Conservation (phyloP, 2,888 invertebrate species). For the Podabrus alpinus region DNA sequence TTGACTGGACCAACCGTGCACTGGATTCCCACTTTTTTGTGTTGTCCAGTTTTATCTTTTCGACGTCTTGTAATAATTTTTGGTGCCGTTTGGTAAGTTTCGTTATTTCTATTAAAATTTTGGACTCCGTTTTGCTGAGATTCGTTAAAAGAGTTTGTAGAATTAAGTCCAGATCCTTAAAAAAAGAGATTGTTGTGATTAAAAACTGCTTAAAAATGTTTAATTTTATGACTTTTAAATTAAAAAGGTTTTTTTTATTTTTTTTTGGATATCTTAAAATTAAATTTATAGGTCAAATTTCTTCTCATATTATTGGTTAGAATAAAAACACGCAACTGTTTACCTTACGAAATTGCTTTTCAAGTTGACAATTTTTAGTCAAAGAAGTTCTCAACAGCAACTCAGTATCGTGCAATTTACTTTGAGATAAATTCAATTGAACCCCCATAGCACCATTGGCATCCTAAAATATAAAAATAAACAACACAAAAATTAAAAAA, state of each 20-base stretch:
- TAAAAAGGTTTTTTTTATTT: too few species aligned
- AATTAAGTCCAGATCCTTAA: conserved; percentile 28
- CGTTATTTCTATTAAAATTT: conserved; percentile 17
- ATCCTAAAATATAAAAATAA: conserved; percentile 36
- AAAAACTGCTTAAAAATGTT: too few species aligned
- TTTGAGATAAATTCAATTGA: conserved; percentile 40
- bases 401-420: conserved; percentile 42
- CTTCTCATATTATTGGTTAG: too few species aligned
- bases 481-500: background rate
- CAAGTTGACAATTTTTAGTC: conserved; percentile 33
- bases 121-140: conserved; percentile 23
- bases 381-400: conserved; percentile 36
- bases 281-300: too few species aligned
- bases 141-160: conserved; percentile 17
- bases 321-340: background rate
- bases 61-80: conserved; percentile 41
- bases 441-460: conserved; percentile 39
- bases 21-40: conserved; percentile 38
- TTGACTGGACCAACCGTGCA: conserved; percentile 39
- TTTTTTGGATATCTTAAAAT: too few species aligned
- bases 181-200: too few species aligned
- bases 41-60: conserved; percentile 41
- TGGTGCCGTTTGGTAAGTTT: conserved; percentile 36
- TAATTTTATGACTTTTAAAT: too few species aligned
- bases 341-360: conserved; percentile 40